Evolutionary conservation across 1,140 invertebrate genomes (phyloP).

Genomic region (Phthorimaea operculella): DNA sequence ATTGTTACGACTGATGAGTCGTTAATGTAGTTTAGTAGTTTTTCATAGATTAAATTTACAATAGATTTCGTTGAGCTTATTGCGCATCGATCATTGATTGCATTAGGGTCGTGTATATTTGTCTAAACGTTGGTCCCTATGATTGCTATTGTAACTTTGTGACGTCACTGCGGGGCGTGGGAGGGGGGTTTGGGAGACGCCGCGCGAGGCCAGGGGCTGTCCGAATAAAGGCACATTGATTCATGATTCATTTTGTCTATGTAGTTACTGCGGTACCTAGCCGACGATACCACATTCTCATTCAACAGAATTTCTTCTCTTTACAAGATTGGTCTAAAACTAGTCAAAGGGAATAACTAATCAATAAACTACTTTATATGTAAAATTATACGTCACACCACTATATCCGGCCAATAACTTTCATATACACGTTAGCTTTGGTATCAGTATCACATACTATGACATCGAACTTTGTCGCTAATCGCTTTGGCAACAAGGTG

Average conservation of each 20-base stretch:
- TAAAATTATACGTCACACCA: conserved; percentile 60
- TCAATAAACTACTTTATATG: conserved; percentile 50
- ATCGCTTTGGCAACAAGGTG: conserved; percentile 64
- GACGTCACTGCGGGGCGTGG: conserved; percentile 29
- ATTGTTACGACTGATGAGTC: not conserved
- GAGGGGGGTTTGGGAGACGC: conserved; percentile 24
- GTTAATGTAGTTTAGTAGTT: not conserved
- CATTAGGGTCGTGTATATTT: conserved; percentile 60
- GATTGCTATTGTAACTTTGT: conserved; percentile 58
- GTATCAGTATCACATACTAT: conserved; percentile 58
- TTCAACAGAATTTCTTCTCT: conserved; percentile 29
- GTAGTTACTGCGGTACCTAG: conserved; percentile 45
- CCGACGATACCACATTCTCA: conserved; percentile 28
- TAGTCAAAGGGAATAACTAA: conserved; percentile 59
- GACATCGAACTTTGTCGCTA: conserved; percentile 43
- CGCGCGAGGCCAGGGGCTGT: conserved; percentile 35
- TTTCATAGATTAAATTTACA: not conserved
- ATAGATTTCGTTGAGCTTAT: conserved; percentile 42
- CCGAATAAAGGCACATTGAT: conserved; percentile 65
- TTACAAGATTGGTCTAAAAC: conserved; percentile 51
- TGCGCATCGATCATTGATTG: conserved; percentile 39
- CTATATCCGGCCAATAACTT: conserved; percentile 42
- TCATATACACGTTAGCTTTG: conserved; percentile 51
- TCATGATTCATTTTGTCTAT: conserved; percentile 52
- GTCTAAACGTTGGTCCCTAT: conserved; percentile 66